Conservation (phyloP, 2,888 invertebrate genomes). For the Hirudinaria manillensis region DNA sequence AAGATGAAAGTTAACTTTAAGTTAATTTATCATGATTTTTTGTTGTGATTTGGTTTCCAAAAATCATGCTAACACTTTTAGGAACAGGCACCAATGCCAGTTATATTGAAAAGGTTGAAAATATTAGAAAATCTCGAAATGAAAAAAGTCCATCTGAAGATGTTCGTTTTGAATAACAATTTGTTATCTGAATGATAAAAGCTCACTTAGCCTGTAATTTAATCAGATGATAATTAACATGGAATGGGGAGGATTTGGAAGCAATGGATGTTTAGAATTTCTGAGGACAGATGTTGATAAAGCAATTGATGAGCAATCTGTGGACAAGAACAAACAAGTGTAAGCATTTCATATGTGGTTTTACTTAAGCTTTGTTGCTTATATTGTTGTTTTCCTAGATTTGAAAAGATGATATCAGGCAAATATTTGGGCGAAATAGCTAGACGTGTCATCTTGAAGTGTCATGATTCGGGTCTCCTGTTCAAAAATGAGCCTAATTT, state of each 20-base stretch:
- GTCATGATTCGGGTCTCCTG: slow-evolving; percentile 63
- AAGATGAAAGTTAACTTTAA: no score
- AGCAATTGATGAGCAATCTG: slow-evolving; percentile 20
- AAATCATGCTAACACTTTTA: slow-evolving; percentile 11
- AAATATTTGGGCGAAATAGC: slow-evolving; percentile 98
- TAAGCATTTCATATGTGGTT: slow-evolving; percentile 7
- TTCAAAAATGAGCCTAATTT: slow-evolving; percentile 65
- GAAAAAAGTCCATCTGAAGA: background rate
- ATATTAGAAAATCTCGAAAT: background rate
- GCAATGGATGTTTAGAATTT: slow-evolving; percentile 78
- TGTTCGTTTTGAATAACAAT: background rate
- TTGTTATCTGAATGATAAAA: background rate
- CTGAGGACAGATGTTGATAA: slow-evolving; percentile 63
- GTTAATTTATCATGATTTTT: background rate
- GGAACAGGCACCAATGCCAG: slow-evolving; percentile 33
- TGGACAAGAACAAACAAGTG: slow-evolving; percentile 29
- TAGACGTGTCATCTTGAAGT: slow-evolving; percentile 74
- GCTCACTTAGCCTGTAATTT: background rate
- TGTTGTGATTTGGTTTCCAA: background rate
- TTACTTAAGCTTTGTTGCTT: background rate
- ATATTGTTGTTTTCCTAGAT: slow-evolving; percentile 56
- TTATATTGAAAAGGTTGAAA: slow-evolving; percentile 31
- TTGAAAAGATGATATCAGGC: slow-evolving; percentile 97
- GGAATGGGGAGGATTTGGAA: slow-evolving; percentile 96
- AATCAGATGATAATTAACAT: slow-evolving; percentile 78